Conservation (phyloP, 2,113 vertebrate genomes). For the Acinonyx jubatus region DNA sequence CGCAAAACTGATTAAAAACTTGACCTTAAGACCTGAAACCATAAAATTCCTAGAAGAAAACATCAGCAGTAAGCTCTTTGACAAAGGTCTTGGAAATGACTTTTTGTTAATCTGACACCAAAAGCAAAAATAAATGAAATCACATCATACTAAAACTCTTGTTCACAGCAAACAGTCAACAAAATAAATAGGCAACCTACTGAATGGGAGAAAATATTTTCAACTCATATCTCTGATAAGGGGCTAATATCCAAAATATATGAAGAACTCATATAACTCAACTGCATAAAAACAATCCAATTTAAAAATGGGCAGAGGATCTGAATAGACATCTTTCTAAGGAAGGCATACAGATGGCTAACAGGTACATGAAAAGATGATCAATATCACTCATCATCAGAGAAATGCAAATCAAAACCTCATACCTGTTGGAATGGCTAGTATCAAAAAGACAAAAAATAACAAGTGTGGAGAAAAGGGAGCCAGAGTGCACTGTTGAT, state of each 20-base stretch:
- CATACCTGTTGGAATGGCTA: background rate
- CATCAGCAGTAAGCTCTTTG: background rate
- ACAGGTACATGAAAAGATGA: background rate
- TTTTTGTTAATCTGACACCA: background rate
- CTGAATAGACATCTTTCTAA: background rate
- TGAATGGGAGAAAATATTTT: background rate
- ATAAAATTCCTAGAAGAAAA: background rate
- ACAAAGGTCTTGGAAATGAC: background rate
- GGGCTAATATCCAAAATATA: background rate
- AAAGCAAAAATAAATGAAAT: background rate
- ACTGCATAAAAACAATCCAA: background rate
- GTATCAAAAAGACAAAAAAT: constrained; percentile 24
- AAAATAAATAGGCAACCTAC: background rate
- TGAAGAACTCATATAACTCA: background rate
- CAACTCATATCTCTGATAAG: background rate
- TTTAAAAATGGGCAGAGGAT: background rate
- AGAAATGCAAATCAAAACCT: background rate
- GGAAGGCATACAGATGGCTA: background rate
- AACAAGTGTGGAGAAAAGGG: background rate
- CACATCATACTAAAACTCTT: background rate
- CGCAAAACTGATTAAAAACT: background rate
- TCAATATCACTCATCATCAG: background rate
- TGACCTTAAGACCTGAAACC: background rate
- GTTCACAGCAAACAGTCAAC: background rate
- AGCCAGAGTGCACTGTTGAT: background rate